Percentiles rank a stretch among this genome's conserved stretches.
phyloP scores from a whole-genome alignment of 2,113 vertebrate genomes.

The Ariopsis seemanni region DNA sequence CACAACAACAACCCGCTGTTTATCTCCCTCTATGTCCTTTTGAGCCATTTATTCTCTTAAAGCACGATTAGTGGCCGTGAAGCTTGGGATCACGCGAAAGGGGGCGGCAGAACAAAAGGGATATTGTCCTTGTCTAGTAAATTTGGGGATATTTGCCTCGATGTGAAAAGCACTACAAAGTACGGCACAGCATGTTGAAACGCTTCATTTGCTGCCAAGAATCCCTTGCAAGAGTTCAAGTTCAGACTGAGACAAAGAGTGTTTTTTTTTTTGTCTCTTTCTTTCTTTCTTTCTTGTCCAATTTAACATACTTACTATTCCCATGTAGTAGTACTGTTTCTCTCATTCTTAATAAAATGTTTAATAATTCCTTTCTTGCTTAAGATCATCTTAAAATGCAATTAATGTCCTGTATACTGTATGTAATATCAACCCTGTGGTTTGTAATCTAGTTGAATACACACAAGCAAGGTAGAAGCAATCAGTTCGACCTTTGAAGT shows the following conservation, averaged over 20 bases:
- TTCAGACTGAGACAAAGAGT: slow-evolving; percentile 17
- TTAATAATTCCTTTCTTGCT: slow-evolving; percentile 17
- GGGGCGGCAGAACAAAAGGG: slow-evolving; percentile 57
- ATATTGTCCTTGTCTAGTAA: slow-evolving; percentile 58
- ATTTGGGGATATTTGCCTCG: slow-evolving; percentile 58
- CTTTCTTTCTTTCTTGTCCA: not conserved
- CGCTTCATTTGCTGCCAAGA: slow-evolving; percentile 52
- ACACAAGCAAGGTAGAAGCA: not conserved
- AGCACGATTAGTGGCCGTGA: slow-evolving; percentile 44
- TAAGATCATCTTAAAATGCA: not conserved
- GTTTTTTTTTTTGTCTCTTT: not conserved
- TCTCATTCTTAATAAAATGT: slow-evolving; percentile 7
- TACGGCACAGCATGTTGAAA: slow-evolving; percentile 52
- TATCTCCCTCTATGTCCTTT: slow-evolving; percentile 58
- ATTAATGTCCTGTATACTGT: not conserved
- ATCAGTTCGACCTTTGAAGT: not conserved
- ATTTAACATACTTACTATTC: slow-evolving; percentile 62
- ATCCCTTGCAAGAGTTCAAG: slow-evolving; percentile 31
- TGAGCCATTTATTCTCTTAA: slow-evolving; percentile 38
- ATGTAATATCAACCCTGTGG: not conserved
- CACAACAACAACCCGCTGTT: slow-evolving; percentile 50
- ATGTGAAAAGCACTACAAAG: slow-evolving; percentile 50
- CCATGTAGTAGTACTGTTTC: slow-evolving; percentile 68
- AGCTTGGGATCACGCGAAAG: slow-evolving; percentile 38
- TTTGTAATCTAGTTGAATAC: not conserved